Evolutionary conservation across 1,140 invertebrate species (phyloP).

Genomic region (Aphelenchoides avenae): DNA sequence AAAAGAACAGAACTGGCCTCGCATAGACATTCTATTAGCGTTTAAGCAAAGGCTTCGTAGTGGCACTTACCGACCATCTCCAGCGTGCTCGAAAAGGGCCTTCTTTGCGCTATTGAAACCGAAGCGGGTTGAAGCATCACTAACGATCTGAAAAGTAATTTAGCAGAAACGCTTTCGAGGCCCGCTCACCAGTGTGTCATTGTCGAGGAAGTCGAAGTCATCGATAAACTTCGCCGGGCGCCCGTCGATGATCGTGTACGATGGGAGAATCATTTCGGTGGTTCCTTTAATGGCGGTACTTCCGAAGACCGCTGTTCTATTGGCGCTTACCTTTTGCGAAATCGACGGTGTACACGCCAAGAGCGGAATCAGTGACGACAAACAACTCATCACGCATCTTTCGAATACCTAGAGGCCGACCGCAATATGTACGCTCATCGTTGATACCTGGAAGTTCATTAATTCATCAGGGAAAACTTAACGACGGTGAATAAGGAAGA

Average conservation of each 20-base stretch:
- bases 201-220: background rate
- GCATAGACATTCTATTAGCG: no score
- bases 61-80: constrained; percentile 28
- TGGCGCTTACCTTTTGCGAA: constrained; percentile 37
- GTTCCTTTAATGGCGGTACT: constrained; percentile 3
- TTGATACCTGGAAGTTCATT: constrained; percentile 26
- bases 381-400: constrained; percentile 37
- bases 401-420: constrained; percentile 52
- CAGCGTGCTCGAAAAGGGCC: constrained; percentile 22
- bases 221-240: constrained; percentile 3
- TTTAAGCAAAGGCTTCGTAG: no score
- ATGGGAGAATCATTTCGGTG: constrained; percentile 17
- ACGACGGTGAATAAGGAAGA: background rate
- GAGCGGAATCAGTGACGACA: constrained; percentile 50
- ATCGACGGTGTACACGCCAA: constrained; percentile 46
- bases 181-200: constrained; percentile 27
- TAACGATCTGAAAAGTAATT: constrained; percentile 41
- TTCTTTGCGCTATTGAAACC: constrained; percentile 9
- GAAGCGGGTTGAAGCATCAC: constrained; percentile 28
- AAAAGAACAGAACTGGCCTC: no score
- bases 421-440: constrained; percentile 40
- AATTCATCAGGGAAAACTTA: constrained; percentile 1
- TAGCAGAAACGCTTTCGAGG: no score
- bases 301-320: background rate
- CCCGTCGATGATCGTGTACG: constrained; percentile 1